Percentiles rank a stretch among this genome's conserved stretches.
Conservation (phyloP, 2,888 invertebrate genomes). For the Drosophila kanekoi region DNA sequence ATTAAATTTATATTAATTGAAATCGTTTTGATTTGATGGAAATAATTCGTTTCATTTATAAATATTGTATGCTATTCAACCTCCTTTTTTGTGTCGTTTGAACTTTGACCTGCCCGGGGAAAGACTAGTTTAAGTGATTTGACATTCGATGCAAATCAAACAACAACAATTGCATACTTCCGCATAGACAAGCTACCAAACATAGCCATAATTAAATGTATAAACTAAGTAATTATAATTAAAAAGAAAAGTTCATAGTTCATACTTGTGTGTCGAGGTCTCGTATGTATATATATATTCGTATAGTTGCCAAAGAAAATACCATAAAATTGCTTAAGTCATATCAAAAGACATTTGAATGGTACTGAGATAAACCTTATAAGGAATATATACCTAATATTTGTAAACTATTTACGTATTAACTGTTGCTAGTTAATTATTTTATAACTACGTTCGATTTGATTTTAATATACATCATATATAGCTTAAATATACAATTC, state of each 20-base stretch:
- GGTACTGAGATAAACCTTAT: constrained; percentile 72
- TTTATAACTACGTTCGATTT: constrained; percentile 23
- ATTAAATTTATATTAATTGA: constrained; percentile 71
- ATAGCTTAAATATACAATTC: constrained; percentile 22
- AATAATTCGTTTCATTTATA: constrained; percentile 16
- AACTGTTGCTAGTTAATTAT: constrained; percentile 63
- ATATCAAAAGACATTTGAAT: constrained; percentile 79
- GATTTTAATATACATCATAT: constrained; percentile 17
- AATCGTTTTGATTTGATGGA: constrained; percentile 52
- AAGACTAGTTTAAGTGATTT: constrained; percentile 3
- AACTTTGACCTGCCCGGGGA: constrained; percentile 1
- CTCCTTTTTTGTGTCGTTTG: background rate
- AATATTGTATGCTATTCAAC: constrained; percentile 20
- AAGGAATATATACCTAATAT: constrained; percentile 52
- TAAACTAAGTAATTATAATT: constrained; percentile 28
- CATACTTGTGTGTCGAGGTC: constrained; percentile 15
- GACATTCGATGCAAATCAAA: constrained; percentile 8
- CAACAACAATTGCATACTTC: constrained; percentile 24
- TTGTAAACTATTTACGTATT: constrained; percentile 72
- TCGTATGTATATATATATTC: constrained; percentile 29
- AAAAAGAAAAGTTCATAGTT: constrained; percentile 25
- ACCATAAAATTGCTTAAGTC: constrained; percentile 78
- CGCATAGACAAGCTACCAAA: constrained; percentile 10
- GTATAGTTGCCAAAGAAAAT: constrained; percentile 33
- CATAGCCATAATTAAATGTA: constrained; percentile 25